Evolutionary conservation across 2,113 vertebrate genomes (phyloP).

Genomic region (Gymnocephalus cernua): DNA sequence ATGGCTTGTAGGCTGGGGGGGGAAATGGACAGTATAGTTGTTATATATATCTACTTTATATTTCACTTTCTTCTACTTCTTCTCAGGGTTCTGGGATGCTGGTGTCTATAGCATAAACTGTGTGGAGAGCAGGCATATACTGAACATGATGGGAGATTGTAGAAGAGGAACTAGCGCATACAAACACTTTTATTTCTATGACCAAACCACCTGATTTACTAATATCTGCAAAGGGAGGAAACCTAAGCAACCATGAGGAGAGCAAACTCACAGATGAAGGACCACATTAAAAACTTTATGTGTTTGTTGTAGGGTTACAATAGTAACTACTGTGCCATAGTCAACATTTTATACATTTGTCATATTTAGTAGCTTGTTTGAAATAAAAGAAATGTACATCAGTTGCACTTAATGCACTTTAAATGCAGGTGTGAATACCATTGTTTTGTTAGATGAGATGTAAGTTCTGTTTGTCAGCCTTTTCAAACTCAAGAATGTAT

Average conservation of each 20-base stretch:
- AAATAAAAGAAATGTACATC: not conserved
- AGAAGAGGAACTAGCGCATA: too few relatives aligned
- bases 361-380: not conserved
- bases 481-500: not conserved
- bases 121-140: not conserved
- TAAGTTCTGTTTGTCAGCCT: not conserved
- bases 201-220: too few relatives aligned
- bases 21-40: not conserved
- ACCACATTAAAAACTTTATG: too few relatives aligned
- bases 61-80: not conserved
- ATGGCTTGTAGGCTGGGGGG: conserved; percentile 93
- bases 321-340: not conserved
- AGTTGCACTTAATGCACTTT: not conserved
- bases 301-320: too few relatives aligned
- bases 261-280: too few relatives aligned
- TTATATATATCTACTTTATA: not conserved
- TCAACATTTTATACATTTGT: not conserved
- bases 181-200: too few relatives aligned
- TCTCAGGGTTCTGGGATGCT: not conserved
- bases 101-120: not conserved
- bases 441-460: not conserved
- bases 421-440: not conserved
- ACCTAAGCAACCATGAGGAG: too few relatives aligned
- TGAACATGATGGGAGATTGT: too few relatives aligned
- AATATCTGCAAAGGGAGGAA: too few relatives aligned